phyloP scores from a whole-genome alignment of 1,140 invertebrate species.

The Drosophila saltans region DNA sequence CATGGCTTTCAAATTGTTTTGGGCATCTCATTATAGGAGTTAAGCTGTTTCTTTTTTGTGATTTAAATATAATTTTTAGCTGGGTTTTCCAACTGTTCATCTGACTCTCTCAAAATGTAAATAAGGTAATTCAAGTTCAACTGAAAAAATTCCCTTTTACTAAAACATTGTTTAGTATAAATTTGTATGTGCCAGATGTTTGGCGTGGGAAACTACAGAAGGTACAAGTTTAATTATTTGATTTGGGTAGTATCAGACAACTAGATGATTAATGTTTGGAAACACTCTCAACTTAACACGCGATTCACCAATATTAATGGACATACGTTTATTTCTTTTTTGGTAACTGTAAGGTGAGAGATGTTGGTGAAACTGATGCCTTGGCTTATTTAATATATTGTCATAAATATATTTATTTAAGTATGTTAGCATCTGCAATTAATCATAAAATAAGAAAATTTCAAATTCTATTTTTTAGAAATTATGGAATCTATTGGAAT shows the following conservation, averaged over 20 bases:
- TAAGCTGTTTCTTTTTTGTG: no score
- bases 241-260: slow-evolving; percentile 17
- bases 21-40: no score
- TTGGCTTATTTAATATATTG: not conserved
- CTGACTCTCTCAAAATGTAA: not conserved
- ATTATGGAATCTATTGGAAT: no score
- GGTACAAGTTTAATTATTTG: slow-evolving; percentile 18
- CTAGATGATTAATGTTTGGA: slow-evolving; percentile 13
- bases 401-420: no score
- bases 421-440: no score
- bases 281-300: slow-evolving; percentile 6
- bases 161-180: not conserved
- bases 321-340: not conserved
- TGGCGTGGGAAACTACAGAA: slow-evolving; percentile 15
- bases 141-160: not conserved
- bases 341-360: not conserved
- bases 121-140: not conserved
- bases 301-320: slow-evolving; percentile 13
- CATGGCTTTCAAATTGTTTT: no score
- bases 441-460: not conserved
- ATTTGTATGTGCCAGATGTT: not conserved
- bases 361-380: slow-evolving; percentile 1
- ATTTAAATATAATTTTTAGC: no score
- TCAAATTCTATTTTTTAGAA: not conserved
- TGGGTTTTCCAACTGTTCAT: no score